phyloP scores from a whole-genome alignment of 2,888 invertebrate species.

The Tridacna crocea region DNA sequence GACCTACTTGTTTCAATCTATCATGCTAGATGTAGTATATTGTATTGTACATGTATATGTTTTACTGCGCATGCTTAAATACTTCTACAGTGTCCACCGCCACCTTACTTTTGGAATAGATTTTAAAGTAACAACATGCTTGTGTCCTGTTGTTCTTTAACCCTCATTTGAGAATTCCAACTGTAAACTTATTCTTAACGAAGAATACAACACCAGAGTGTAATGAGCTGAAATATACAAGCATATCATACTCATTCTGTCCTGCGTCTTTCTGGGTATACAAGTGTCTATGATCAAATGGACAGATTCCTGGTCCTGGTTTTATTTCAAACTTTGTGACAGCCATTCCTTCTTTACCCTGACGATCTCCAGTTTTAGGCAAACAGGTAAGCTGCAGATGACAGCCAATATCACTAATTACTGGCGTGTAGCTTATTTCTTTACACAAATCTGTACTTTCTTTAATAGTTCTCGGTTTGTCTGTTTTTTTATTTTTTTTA shows the following conservation, averaged over 20 bases:
- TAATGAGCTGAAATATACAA: no score
- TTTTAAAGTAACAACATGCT: no score
- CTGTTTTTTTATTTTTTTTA: slow-evolving; percentile 63
- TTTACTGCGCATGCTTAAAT: no score
- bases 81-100: no score
- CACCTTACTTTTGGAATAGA: no score
- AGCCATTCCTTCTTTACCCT: slow-evolving; percentile 86
- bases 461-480: slow-evolving; percentile 72
- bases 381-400: slow-evolving; percentile 88
- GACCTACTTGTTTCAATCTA: no score
- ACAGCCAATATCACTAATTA: slow-evolving; percentile 87
- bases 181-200: no score
- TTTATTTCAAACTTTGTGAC: slow-evolving; percentile 87
- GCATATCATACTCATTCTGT: slow-evolving; percentile 86
- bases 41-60: no score
- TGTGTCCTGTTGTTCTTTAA: no score
- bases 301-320: slow-evolving; percentile 91
- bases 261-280: slow-evolving; percentile 88
- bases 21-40: no score
- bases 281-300: slow-evolving; percentile 91
- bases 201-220: no score
- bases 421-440: slow-evolving; percentile 88
- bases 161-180: no score
- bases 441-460: slow-evolving; percentile 87
- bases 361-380: slow-evolving; percentile 86